Evolutionary conservation across 2,113 vertebrate species (phyloP), one percentile per base, ranked within the genome.

Genomic region (Hyperopisus bebe): DNA sequence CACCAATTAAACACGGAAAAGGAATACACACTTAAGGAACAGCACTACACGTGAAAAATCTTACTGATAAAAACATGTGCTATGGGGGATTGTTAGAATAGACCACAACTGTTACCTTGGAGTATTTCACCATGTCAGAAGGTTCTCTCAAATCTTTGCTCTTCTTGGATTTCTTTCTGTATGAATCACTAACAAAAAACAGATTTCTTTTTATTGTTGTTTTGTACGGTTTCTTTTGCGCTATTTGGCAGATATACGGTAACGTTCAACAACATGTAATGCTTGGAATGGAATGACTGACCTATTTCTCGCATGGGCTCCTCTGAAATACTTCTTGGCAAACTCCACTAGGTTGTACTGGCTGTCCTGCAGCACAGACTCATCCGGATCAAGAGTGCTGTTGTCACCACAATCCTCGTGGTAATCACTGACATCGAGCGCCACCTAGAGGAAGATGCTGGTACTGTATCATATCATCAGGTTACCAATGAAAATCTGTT

Each of bases 271-370:
- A 11, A 48, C 21, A 90, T n/a, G 15, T 83, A 62, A 58, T 42
- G 4, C 21, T 17, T 31, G 87, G 89, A 48, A 77, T 80, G 51
- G 90, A 86, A 86, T 35, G 42, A 94, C 97, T 96, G 93, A 99
- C 97, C 48, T 94, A 70, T 92, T 94, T 86, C 92, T 92, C 0
- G 87, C 95, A 77, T 91, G 92, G 0, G 94, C 94, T 2, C 94
- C 95, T 47, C 98, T 97, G 94, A 98, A 99, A 93, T 97, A 97
- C 92, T 95, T 96, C 95, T 94, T 97, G 92, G 98, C 98, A 39
- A 99, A 99, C 90, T 97, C 96, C 66, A 97, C 27, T 96, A 99
- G 97, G 91, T 97, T 95, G 85, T 95, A 96, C 1, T 93, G 93
- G 51, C 92, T 94, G 15, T 94, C 92, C 66, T 92, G 94, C 90